Evolutionary conservation across 2,113 vertebrate species (phyloP).

Genomic region (Chionis minor): DNA sequence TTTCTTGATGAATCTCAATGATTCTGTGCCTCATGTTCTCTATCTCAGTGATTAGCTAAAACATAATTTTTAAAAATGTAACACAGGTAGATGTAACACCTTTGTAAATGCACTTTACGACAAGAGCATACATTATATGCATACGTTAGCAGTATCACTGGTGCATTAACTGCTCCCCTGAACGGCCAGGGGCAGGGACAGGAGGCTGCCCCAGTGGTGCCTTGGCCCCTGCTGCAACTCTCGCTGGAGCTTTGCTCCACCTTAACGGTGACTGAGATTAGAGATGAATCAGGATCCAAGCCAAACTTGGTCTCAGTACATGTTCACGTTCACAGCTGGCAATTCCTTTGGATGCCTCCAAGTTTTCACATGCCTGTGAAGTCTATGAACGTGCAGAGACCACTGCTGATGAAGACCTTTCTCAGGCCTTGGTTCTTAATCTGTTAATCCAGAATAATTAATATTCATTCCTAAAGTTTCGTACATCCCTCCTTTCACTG

Average conservation of each 20-base stretch:
- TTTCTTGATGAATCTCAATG: conserved; percentile 93
- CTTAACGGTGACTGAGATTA: background rate
- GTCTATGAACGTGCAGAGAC: background rate
- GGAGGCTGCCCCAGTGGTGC: background rate
- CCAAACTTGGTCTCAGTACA: accelerated
- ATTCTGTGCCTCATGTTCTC: conserved; percentile 99
- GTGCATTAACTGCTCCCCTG: background rate
- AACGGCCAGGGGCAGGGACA: background rate
- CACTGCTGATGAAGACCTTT: background rate
- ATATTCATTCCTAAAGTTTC: accelerated
- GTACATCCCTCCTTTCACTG: background rate
- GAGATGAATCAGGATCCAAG: background rate
- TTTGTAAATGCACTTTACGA: background rate
- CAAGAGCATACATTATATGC: accelerated
- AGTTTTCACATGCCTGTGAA: background rate
- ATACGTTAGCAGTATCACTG: background rate
- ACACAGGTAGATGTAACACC: background rate
- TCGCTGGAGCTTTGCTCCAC: background rate
- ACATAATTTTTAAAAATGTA: background rate
- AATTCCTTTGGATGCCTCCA: background rate
- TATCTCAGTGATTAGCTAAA: conserved; percentile 94
- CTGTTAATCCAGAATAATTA: background rate
- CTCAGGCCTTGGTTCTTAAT: background rate
- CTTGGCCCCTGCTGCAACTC: background rate
- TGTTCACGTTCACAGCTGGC: background rate